Base-by-base conservation (phyloP, 2,797 vertebrate species). In the Lacerta bilineata region DNA sequence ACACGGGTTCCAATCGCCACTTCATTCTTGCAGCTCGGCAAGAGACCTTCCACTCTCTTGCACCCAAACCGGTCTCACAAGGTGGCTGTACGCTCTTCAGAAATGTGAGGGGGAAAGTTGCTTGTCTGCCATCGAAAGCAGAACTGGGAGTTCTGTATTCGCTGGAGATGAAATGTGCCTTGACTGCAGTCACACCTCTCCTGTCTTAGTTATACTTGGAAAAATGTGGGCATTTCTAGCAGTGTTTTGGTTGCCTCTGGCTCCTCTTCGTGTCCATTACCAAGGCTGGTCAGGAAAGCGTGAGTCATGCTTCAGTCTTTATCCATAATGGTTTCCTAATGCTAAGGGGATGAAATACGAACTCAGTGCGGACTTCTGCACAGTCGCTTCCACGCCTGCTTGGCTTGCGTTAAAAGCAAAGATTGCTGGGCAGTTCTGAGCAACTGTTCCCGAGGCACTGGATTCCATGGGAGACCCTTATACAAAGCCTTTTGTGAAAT, bases 251-350 rank as follows among this genome's bases (percentile, higher is more conserved):
- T 41, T 69, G 61, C 25, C 13, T 61, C 87, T 72, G 43, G 87
- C 61, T 36, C 59, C 13, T 80, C 33, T 59, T 59, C 1, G 29
- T 29, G 50, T 46, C 46, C 29, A 64, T 25, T 72, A 59, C 29
- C 43, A 36, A 41, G 18, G 80, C 80, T 88, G 46, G 71, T 78
- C 69, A 89, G 72, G 33, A 92, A 90, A 64, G 80, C 4, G 6
- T 39, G 25, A 1, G 39, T 33, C 0, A 18, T 39, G 29, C 84
- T 79, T 0, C 75, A 80, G 87, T 59, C 39, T 72, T 39, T 84
- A 81, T 50, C 93, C 61, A 84, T 92, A 91, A 76, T n/a, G 89
- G 80, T 71, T 83, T 91, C 90, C 81, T 90, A 85, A 66, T n/a
- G 81, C 66, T 87, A 75, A 3, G 0, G 79, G 33, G 68, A 72